Percentiles rank a stretch among this genome's conserved stretches.
Conservation (phyloP, 2,888 invertebrate genomes). For the Troides oblongomaculatus region DNA sequence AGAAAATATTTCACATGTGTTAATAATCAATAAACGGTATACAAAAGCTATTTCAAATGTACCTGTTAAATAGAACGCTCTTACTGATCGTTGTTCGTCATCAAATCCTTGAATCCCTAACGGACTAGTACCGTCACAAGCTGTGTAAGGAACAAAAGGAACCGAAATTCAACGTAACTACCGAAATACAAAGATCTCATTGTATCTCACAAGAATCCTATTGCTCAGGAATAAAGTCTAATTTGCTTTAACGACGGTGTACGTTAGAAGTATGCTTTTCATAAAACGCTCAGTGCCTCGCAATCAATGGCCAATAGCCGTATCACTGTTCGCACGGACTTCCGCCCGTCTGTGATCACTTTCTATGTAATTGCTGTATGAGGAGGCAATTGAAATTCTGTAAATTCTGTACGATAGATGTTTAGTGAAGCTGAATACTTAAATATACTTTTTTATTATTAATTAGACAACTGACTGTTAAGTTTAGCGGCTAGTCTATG, state of each 20-base stretch:
- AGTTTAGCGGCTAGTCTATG: too few relatives aligned
- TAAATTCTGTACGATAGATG: neutral
- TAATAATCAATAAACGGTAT: neutral
- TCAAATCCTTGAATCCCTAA: constrained; percentile 1
- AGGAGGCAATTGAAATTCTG: neutral
- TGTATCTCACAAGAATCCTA: neutral
- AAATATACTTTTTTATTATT: too few relatives aligned
- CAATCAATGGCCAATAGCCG: constrained; percentile 24
- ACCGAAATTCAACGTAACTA: constrained; percentile 10
- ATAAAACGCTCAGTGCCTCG: constrained; percentile 13
- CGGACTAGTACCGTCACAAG: constrained; percentile 16
- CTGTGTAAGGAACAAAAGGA: constrained; percentile 21
- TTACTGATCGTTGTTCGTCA: neutral
- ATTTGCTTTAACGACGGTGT: neutral
- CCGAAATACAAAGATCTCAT: neutral
- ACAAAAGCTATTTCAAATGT: neutral
- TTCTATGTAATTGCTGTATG: constrained; percentile 6
- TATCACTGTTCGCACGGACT: constrained; percentile 24
- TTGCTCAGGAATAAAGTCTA: neutral
- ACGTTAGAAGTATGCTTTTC: neutral
- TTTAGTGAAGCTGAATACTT: neutral
- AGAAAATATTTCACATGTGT: neutral
- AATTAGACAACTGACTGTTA: too few relatives aligned
- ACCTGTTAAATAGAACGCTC: neutral
- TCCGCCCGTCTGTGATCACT: constrained; percentile 20